Base-by-base conservation (phyloP, 1,140 invertebrate species). In the Heliconius hermathena region DNA sequence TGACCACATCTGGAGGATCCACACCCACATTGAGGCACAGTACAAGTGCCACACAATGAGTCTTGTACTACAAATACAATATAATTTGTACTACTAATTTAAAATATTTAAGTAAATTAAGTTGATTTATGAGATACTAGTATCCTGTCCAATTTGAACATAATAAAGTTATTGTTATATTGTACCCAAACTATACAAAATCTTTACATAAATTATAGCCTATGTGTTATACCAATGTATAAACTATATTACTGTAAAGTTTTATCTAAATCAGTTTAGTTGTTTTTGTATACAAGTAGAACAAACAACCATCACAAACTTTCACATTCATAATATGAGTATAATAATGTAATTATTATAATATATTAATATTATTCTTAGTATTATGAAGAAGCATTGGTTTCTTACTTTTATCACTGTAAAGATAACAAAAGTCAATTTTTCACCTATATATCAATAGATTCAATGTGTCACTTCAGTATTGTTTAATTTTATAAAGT, bases 21-120 rank as follows among this genome's bases (percentile, higher is more conserved):
- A 99, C 99, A 36, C 99, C 99, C 74, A 99, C 98, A 95, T 99
- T 99, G 11, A 99, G 96, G 95, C 99, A 99, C 8, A 99, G 91
- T 11, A 99, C 99, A 73, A 99, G 95, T 3, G 99, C 99, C 60
- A 99, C 99, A 95, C 99, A 99, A n/a, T 99, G 99, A 9, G 99
- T 99, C 95, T 99, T 99, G 97, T 99, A 99, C 97, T 98, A 90
- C 26, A 82, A 83, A 80, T 22, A 82, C 72, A 76, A 57, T 57
- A 57, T 22, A 57, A 22, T 8, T 22, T 22, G n/a, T 57, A 46
- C 41, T 46, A 46, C 22, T 57, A n/a, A 22, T 52, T 52, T 8
- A 57, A 57, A 57, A 54, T 54, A 54, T n/a, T 22, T 57, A 57
- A 22, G 49, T 52, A 20, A 4, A 57, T n/a, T n/a, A 57, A 3